phyloP scores from a whole-genome alignment of 2,797 vertebrate species.

The Thripadectes ignobilis region DNA sequence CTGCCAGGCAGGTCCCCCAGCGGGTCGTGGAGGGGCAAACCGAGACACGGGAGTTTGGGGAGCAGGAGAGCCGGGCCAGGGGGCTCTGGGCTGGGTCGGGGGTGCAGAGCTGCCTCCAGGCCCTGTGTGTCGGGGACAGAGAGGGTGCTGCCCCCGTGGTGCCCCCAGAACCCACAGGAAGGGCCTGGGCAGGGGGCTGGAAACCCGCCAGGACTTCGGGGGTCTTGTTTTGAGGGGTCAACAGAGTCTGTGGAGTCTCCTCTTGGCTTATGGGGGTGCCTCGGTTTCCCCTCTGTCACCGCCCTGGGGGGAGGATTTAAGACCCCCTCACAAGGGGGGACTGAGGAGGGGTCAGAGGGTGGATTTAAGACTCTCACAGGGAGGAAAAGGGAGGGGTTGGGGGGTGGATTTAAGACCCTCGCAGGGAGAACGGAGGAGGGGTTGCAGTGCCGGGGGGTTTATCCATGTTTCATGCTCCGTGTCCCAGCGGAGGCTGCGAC shows the following conservation, averaged over 20 bases:
- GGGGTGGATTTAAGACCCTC: not conserved
- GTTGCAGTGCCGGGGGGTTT: not conserved
- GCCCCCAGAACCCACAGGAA: not conserved
- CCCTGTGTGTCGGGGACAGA: accelerated
- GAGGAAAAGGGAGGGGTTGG: not conserved
- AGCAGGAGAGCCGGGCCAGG: accelerated
- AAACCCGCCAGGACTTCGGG: not conserved
- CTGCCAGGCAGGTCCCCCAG: not conserved
- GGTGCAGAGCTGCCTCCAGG: not conserved
- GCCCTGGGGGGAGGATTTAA: accelerated
- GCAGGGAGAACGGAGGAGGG: not conserved
- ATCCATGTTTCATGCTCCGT: accelerated
- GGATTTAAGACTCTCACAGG: not conserved
- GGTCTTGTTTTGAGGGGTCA: not conserved
- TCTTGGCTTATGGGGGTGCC: accelerated
- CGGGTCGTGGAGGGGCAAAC: accelerated
- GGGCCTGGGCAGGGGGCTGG: not conserved
- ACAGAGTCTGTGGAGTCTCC: accelerated
- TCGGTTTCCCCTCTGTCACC: not conserved
- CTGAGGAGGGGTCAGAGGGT: accelerated
- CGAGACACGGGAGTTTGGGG: not conserved
- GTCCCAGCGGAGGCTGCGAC: not conserved
- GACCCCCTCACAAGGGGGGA: accelerated
- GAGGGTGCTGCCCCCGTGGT: accelerated
- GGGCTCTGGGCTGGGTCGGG: accelerated